Evolutionary conservation across 37 sponge, comb jelly and placozoan genomes (phyloP), one percentile per base, ranked within the genome.

Genomic region (Mnemiopsis leidyi): DNA sequence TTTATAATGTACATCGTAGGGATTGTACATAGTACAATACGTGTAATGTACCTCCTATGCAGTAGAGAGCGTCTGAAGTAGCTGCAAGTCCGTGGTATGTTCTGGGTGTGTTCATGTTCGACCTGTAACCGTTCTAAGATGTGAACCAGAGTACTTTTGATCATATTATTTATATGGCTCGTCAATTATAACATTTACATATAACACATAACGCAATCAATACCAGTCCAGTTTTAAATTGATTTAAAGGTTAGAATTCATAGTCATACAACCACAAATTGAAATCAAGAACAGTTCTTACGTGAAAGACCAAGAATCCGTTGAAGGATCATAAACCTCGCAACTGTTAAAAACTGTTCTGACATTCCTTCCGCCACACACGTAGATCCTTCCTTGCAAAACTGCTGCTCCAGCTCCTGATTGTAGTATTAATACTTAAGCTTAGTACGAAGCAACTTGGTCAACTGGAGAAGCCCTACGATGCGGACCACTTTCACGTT

Each of bases 331-430:
- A 0, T 36, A 39, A 25, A n/a, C 23, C 39, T 85, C 90, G 29
- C 90, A 85, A 26, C 38, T 36, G 40, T 38, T 23, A 0, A 85
- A 26, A 1, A 40, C 90, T 3, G 16, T 38, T 9, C 29, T 26
- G 38, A 23, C 61, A 28, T 85, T 85, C 90, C 90, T 85, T 7
- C 90, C 90, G n/a, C 90, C 90, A 39, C 90, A 85, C 9, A 85
- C 90, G 61, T 36, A 85, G 2, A 85, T 37, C 3, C 25, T 13
- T 24, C 90, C 90, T 5, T 39, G 25, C 48, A 85, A 29, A 0
- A 85, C 90, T 23, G 32, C 90, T 40, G 90, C 90, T 20, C 90
- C 90, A n/a, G 90, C 90, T 20, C 90, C 90, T 85, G 61, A 13
- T 48, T 48, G n/a, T n/a, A n/a, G n/a, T n/a, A n/a, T n/a, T n/a